phyloP scores from a whole-genome alignment of 2,797 vertebrate genomes.

The Cynodonichthys magdalenae region DNA sequence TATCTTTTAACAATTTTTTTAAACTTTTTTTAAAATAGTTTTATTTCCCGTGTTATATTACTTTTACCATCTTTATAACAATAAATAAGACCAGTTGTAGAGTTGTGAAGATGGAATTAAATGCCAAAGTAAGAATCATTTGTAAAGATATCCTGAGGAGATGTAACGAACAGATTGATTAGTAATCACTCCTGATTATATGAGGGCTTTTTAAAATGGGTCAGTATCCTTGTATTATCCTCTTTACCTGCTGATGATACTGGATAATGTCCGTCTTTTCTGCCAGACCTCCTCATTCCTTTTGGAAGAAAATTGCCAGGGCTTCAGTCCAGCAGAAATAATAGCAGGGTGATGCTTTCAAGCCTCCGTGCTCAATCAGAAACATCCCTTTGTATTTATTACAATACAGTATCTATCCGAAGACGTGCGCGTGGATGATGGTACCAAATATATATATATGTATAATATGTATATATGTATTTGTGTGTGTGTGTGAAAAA shows the following conservation, averaged over 20 bases:
- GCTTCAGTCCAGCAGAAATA: conserved; percentile 49
- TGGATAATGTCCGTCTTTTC: conserved; percentile 44
- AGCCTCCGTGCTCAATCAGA: conserved; percentile 50
- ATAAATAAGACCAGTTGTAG: conserved; percentile 5
- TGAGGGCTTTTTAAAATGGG: conserved; percentile 57
- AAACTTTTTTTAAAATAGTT: not conserved
- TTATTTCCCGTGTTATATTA: not conserved
- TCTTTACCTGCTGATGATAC: conserved; percentile 62
- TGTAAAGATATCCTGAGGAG: conserved; percentile 42
- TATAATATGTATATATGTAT: too few relatives aligned
- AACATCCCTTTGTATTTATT: conserved; percentile 32
- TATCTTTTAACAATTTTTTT: not conserved
- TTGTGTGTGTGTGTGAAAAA: too few relatives aligned
- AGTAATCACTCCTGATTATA: conserved; percentile 73
- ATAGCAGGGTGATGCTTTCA: conserved; percentile 40
- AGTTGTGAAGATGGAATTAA: conserved; percentile 32
- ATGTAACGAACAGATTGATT: conserved; percentile 71
- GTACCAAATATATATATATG: too few relatives aligned
- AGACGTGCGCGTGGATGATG: not conserved
- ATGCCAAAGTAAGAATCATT: conserved; percentile 29
- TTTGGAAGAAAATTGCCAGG: conserved; percentile 45
- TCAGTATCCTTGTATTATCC: conserved; percentile 62
- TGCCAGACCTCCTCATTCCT: conserved; percentile 43
- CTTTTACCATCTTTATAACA: not conserved
- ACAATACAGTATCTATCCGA: conserved; percentile 9